Evolutionary conservation across 64 coral and sea anemone species (phyloP), one percentile per base, ranked within the genome.

Genomic region (Hydrozoanthus tunicans): DNA sequence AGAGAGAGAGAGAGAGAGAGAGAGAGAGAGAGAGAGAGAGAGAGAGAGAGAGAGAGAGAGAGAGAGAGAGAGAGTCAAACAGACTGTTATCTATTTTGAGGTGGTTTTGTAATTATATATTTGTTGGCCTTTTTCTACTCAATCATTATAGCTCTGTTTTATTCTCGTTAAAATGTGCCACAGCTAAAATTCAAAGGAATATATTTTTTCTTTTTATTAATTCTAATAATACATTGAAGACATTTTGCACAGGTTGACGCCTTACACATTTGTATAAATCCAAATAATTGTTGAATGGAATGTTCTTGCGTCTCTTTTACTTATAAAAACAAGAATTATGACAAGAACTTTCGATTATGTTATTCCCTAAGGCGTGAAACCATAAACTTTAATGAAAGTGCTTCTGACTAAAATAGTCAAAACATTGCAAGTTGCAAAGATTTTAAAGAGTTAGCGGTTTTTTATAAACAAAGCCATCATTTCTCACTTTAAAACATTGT

Each of bases 401-500:
- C 9, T 10, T 10, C 13, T 51, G 27, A 3, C 72, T 58, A 3
- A 20, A 86, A 10, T 10, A 73, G 68, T 25, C 83, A 59, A 86
- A 84, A 88, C 23, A 75, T 0, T 59, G 12, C 12, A 51, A 73
- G 55, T 74, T 88, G 17, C 5, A 74, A 6, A 88, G 26, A 79
- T 59, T 51, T 52, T 76, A 52, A 63, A 65, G 9, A 52, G 3
- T 82, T 73, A 60, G 70, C 20, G 3, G 10, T 58, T 88, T 75
- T 57, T 61, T 81, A 20, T 58, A 88, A 88, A 88, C 56, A 88
- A 88, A 61, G 6, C 24, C 17, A 6, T 88, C 59, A 26, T 86
- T 86, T 57, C 51, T 32, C 26, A 9, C 7, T 58, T 26, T 10
- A 7, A 64, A 65, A 13, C 4, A 17, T 64, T 51, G 13, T 17